These are phyloP conservation scores for Chloropsis hardwickii DNA, from an alignment of 2,113 vertebrate genomes.

Conservation along the genomic window DNA sequence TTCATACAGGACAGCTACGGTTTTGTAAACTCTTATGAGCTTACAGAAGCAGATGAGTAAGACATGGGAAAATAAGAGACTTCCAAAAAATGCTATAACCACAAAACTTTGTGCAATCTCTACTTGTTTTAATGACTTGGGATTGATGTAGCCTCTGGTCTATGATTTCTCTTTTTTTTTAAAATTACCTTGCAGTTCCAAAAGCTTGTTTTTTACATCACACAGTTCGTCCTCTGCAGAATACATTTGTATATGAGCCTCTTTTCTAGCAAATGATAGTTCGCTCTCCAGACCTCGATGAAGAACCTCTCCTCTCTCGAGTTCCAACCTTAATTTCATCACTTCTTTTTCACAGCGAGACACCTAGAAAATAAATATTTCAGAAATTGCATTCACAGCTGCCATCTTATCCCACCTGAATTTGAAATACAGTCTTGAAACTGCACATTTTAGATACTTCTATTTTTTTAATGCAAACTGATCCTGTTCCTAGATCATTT, in stretches of 20 bases:
- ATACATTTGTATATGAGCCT: slow-evolving; percentile 47
- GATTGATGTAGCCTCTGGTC: not conserved
- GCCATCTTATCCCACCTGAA: not conserved
- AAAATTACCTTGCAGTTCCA: slow-evolving; percentile 70
- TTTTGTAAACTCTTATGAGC: not conserved
- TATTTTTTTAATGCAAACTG: not conserved
- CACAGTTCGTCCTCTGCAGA: slow-evolving; percentile 64
- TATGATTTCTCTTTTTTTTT: not conserved
- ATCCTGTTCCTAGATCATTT: not conserved
- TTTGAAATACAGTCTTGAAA: not conserved
- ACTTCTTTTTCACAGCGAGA: slow-evolving; percentile 76
- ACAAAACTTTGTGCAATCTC: not conserved
- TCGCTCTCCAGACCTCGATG: slow-evolving; percentile 80
- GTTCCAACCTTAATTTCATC: slow-evolving; percentile 71
- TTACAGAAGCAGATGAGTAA: not conserved
- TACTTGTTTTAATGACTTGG: not conserved
- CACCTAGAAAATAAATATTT: slow-evolving; percentile 67
- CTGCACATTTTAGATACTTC: not conserved
- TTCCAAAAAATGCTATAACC: not conserved
- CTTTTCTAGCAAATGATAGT: slow-evolving; percentile 73
- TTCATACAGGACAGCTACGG: not conserved
- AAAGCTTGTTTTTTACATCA: slow-evolving; percentile 58
- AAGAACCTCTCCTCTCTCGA: slow-evolving; percentile 82
- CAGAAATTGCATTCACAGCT: not conserved
- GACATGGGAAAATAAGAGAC: not conserved